These are phyloP conservation scores for Mellilla xanthometata DNA, from an alignment of 2,888 invertebrate species.

Conservation along the genomic window DNA sequence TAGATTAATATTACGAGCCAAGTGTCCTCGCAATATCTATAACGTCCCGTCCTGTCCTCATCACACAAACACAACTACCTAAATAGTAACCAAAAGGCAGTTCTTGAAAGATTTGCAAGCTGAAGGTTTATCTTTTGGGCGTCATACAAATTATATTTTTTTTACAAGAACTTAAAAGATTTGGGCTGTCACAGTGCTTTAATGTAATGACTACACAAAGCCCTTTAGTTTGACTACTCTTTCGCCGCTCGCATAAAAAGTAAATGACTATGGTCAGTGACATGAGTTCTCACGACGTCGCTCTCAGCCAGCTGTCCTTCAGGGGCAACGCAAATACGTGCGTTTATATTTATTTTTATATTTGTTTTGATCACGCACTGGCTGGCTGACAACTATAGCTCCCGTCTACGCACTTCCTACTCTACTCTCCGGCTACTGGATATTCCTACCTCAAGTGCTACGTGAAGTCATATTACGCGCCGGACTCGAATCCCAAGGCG, in stretches of 20 bases:
- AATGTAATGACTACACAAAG: neutral
- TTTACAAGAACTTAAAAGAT: too few species aligned
- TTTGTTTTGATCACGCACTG: conserved; percentile 57
- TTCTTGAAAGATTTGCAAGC: neutral
- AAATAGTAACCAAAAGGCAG: too few species aligned
- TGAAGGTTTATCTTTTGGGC: neutral
- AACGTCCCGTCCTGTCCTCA: neutral
- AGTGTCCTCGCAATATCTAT: neutral
- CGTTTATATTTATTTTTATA: conserved; percentile 49
- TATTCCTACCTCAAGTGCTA: conserved; percentile 20
- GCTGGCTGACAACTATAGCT: conserved; percentile 40
- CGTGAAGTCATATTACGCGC: conserved; percentile 24
- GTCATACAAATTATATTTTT: too few species aligned
- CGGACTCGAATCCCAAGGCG: conserved; percentile 14
- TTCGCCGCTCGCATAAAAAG: conserved; percentile 10
- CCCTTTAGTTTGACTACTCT: neutral
- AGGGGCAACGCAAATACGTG: conserved; percentile 43
- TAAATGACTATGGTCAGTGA: conserved; percentile 28
- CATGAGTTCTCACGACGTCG: conserved; percentile 23
- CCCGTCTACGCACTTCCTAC: conserved; percentile 53
- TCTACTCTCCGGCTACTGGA: conserved; percentile 25
- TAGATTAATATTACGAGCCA: neutral
- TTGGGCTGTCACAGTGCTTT: too few species aligned
- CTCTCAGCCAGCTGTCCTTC: conserved; percentile 30
- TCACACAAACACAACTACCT: neutral